Base-by-base conservation (phyloP, 2,797 vertebrate genomes). In the Pampus argenteus region DNA sequence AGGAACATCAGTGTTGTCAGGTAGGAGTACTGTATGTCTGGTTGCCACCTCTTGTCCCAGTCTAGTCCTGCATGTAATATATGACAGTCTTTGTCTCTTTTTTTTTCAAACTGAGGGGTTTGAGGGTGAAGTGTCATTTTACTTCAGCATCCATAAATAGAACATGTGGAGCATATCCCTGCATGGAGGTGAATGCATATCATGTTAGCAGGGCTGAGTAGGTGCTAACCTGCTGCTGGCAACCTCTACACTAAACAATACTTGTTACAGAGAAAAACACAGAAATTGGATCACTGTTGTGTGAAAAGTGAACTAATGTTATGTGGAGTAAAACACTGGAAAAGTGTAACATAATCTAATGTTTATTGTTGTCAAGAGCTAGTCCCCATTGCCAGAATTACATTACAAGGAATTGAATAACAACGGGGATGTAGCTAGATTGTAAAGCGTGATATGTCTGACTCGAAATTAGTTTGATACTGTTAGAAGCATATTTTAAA, bases 211-310 rank as follows among this genome's bases (percentile, higher is more conserved):
- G 72, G 85, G 77, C 85, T 91, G 89, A 91, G 88, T 89, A 91
- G 93, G 92, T 91, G 93, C 90, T 92, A 93, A 94, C 92, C 91
- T 94, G 92, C 92, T 91, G 89, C 89, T 94, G 92, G 92, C 91
- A 90, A 91, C 85, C 89, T 92, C 76, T 81, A 78, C 81, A 82
- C 91, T 78, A 89, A 93, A 94, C 93, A 93, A 92, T 91, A 90
- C 91, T 91, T 85, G 90, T 92, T 90, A 91, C 83, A 81, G 75
- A 92, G 86, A 90, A 92, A 91, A 92, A 91, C 85, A 88, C 72
- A 84, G 91, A 92, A 92, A 93, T 84, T 76, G 89, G 91, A 93
- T 93, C 93, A 88, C 86, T 87, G 88, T 91, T 91, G 90, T 92
- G 91, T 78, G 89, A 89, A 82, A 91, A 91, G 88, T 84, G 82